These are phyloP conservation scores for Erebia palarica DNA, from an alignment of 2,888 invertebrate genomes.

Conservation along the genomic window DNA sequence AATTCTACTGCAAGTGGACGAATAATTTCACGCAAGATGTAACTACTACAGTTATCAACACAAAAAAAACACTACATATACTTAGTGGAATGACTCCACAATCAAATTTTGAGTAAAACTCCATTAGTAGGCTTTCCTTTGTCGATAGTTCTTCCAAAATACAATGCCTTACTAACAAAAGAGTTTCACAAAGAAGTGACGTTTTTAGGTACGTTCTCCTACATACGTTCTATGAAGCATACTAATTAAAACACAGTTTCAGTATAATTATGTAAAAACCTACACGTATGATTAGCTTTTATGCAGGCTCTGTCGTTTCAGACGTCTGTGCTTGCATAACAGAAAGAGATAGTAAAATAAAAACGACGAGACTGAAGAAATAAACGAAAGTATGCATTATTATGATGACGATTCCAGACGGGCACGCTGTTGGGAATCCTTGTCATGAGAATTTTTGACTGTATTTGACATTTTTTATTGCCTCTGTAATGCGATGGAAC, in stretches of 20 bases:
- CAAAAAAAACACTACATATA: not conserved
- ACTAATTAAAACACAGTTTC: conserved; percentile 22
- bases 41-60: not conserved
- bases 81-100: not conserved
- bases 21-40: not conserved
- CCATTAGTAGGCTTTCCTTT: not conserved
- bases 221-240: conserved; percentile 19
- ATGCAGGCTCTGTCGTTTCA: conserved; percentile 30
- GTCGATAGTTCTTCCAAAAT: not conserved
- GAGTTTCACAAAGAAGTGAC: conserved; percentile 16
- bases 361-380: conserved; percentile 72
- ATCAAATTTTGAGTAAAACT: not conserved
- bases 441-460: conserved; percentile 34
- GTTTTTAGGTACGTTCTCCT: conserved; percentile 16
- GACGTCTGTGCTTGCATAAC: conserved; percentile 50
- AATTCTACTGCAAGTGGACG: no score
- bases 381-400: conserved; percentile 81
- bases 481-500: no score
- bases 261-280: conserved; percentile 7
- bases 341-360: conserved; percentile 69
- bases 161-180: conserved; percentile 17
- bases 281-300: conserved; percentile 17
- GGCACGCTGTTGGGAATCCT: conserved; percentile 44
- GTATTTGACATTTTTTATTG: not conserved
- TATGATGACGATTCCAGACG: conserved; percentile 72